These are phyloP conservation scores for Grus americana DNA, from an alignment of 2,113 vertebrate species.

Conservation along the genomic window DNA sequence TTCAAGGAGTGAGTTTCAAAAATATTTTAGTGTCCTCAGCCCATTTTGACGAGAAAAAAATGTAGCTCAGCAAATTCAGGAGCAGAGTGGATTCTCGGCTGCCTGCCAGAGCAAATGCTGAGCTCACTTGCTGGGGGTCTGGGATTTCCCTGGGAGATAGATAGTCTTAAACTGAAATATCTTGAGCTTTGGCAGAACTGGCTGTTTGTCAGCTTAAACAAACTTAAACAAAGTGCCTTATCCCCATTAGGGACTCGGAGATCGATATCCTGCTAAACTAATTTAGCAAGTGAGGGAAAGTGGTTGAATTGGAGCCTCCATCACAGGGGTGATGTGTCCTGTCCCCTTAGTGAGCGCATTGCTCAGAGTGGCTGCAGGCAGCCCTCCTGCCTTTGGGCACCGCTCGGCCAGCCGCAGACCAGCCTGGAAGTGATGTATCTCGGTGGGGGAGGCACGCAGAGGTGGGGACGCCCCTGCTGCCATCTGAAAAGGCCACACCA, in stretches of 20 bases:
- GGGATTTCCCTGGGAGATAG: slow-evolving; percentile 55
- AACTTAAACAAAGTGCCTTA: slow-evolving; percentile 49
- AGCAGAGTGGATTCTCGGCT: not conserved
- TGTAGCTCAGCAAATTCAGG: not conserved
- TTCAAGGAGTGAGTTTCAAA: slow-evolving; percentile 1
- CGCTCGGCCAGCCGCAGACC: fast-evolving
- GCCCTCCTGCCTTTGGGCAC: not conserved
- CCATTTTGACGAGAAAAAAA: not conserved
- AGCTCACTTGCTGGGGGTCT: slow-evolving; percentile 28
- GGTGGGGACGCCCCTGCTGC: not conserved
- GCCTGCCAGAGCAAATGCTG: slow-evolving; percentile 31
- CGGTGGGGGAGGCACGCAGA: fast-evolving
- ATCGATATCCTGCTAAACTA: slow-evolving; percentile 27
- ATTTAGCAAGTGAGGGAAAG: slow-evolving; percentile 30
- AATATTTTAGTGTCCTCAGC: not conserved
- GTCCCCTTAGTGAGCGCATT: not conserved
- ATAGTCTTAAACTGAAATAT: slow-evolving; percentile 50
- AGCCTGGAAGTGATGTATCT: not conserved
- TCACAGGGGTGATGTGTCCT: not conserved
- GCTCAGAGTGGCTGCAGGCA: not conserved
- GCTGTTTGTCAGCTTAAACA: slow-evolving; percentile 62
- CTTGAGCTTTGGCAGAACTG: slow-evolving; percentile 25
- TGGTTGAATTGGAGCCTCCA: not conserved
- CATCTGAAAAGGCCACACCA: not conserved
- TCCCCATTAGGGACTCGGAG: slow-evolving; percentile 29